Percentiles rank a stretch among this genome's conserved stretches.
Conservation (phyloP, 1,140 invertebrate species). For the Cryptotermes secundus region DNA sequence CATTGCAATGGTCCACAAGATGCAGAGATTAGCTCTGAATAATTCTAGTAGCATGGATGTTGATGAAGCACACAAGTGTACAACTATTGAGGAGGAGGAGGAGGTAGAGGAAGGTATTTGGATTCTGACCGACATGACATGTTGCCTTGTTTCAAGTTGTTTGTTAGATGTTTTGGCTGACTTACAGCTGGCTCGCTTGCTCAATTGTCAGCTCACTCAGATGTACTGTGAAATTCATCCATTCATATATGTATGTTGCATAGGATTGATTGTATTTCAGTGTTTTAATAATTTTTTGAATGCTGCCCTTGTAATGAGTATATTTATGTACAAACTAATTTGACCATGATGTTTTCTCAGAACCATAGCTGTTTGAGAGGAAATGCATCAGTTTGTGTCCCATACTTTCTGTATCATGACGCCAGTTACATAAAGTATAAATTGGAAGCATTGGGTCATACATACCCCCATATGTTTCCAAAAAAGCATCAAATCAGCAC, state of each 20-base stretch:
- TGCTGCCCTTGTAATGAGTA: not conserved
- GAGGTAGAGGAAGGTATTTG: slow-evolving; percentile 52
- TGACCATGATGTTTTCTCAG: not conserved
- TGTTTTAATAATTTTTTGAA: not conserved
- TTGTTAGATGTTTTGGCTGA: slow-evolving; percentile 19
- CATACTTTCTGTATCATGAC: not conserved
- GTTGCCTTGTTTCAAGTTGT: not conserved
- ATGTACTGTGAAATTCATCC: not conserved
- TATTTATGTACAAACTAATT: slow-evolving; percentile 19
- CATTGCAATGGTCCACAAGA: slow-evolving; percentile 57
- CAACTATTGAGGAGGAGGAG: slow-evolving; percentile 44
- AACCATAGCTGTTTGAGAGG: not conserved
- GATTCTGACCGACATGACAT: not conserved
- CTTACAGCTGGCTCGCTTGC: slow-evolving; percentile 8
- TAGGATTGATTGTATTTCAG: slow-evolving; percentile 4
- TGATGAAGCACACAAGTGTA: slow-evolving; percentile 41
- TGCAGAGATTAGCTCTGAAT: slow-evolving; percentile 54
- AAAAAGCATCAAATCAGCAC: not conserved
- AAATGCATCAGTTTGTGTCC: not conserved
- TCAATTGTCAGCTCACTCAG: not conserved
- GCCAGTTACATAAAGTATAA: not conserved
- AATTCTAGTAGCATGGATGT: slow-evolving; percentile 46
- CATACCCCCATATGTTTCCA: not conserved
- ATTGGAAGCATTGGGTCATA: not conserved
- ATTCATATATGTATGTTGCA: not conserved